A percentile compares a stretch with the other conserved stretches of the same genome.
These are phyloP conservation scores for Gulo gulo DNA, from an alignment of 2,113 vertebrate species.

Conservation along the genomic window DNA sequence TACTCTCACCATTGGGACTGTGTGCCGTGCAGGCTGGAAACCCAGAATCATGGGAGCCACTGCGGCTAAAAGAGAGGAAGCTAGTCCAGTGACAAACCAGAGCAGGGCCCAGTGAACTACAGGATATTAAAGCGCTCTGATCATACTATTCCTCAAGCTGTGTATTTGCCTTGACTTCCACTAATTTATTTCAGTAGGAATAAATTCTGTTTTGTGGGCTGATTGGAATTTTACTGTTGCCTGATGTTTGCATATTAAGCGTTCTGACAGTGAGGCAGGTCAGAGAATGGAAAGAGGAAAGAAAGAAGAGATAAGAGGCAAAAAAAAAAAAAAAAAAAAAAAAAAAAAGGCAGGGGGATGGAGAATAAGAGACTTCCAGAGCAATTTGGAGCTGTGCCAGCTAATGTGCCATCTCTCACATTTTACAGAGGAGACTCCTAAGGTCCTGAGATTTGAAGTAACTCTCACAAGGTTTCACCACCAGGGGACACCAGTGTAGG, in stretches of 20 bases:
- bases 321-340: rapidly evolving
- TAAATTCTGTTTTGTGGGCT: neutral
- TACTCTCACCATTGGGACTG: neutral
- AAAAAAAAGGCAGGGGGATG: rapidly evolving
- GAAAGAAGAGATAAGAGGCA: neutral
- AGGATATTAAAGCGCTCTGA: neutral
- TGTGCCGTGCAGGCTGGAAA: neutral
- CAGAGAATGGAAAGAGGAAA: neutral
- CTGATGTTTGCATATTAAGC: neutral
- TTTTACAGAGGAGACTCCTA: neutral
- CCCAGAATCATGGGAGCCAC: neutral
- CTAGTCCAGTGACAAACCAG: neutral
- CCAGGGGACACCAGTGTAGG: neutral
- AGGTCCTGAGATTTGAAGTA: too few relatives aligned
- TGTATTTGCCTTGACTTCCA: neutral
- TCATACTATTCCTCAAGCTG: neutral
- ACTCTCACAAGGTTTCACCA: neutral
- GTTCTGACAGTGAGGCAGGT: neutral
- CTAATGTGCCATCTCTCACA: neutral
- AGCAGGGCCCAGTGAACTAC: neutral
- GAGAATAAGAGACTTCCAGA: neutral
- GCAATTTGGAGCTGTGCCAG: rapidly evolving
- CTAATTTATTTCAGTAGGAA: neutral
- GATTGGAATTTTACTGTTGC: neutral
- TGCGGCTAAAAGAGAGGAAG: neutral